These are phyloP conservation scores for Synanthedon andrenaeformis DNA, from an alignment of 2,888 invertebrate genomes.

Conservation along the genomic window DNA sequence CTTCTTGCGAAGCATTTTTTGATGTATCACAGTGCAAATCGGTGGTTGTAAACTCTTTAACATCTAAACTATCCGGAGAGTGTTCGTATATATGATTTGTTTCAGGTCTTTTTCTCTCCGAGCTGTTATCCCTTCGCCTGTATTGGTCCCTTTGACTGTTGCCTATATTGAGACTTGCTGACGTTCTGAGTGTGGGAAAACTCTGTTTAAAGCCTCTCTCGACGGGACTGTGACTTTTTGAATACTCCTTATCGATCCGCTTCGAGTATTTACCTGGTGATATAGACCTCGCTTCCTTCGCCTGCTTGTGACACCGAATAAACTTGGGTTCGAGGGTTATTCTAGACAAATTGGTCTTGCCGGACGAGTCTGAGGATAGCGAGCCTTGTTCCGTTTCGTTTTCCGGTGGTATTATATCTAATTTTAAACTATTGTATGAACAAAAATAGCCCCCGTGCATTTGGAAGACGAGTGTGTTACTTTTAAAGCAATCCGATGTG, in stretches of 20 bases:
- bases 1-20: conserved; percentile 38
- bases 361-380: conserved; percentile 52
- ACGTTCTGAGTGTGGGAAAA: conserved; percentile 37
- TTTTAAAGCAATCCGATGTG: conserved; percentile 75
- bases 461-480: conserved; percentile 85
- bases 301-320: conserved; percentile 31
- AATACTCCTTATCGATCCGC: conserved; percentile 47
- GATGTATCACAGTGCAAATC: conserved; percentile 40
- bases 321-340: conserved; percentile 43
- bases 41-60: conserved; percentile 35
- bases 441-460: conserved; percentile 91
- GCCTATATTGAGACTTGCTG: conserved; percentile 43
- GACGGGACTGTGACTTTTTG: conserved; percentile 61
- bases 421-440: conserved; percentile 63
- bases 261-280: conserved; percentile 46
- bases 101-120: conserved; percentile 24
- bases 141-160: conserved; percentile 24
- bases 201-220: conserved; percentile 52
- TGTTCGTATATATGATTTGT: conserved; percentile 54
- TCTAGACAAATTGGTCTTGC: conserved; percentile 43
- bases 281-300: conserved; percentile 48
- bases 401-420: conserved; percentile 60
- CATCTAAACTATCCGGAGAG: conserved; percentile 51
- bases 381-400: conserved; percentile 55
- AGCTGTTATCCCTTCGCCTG: conserved; percentile 24